These are phyloP conservation scores for Heterodera carotae DNA, from an alignment of 1,140 invertebrate genomes.

Conservation along the genomic window DNA sequence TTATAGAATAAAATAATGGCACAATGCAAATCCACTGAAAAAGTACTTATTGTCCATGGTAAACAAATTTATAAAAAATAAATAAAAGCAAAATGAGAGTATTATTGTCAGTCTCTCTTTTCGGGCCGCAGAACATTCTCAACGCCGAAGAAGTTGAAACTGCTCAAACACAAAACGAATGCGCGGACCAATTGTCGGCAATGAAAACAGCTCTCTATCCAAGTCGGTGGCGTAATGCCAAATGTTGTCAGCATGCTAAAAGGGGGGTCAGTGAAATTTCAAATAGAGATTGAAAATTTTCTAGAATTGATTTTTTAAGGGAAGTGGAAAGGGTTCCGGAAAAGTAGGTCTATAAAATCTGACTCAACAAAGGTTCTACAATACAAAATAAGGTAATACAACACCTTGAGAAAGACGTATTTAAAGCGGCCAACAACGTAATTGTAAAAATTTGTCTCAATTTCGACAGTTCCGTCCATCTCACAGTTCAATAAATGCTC, in stretches of 20 bases:
- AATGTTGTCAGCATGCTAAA: constrained; percentile 92
- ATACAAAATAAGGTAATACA: too few species aligned
- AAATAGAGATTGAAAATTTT: constrained; percentile 2
- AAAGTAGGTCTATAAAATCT: too few species aligned
- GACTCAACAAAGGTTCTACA: too few species aligned
- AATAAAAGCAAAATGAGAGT: too few species aligned
- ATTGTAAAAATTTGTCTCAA: constrained; percentile 72
- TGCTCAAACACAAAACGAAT: constrained; percentile 96
- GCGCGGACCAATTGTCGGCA: constrained; percentile 89
- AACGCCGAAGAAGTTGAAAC: constrained; percentile 76
- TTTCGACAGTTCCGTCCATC: constrained; percentile 86
- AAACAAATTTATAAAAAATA: too few species aligned
- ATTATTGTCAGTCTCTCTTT: background rate
- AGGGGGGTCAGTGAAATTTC: constrained; percentile 45
- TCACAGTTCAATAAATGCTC: constrained; percentile 91
- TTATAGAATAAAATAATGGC: too few species aligned
- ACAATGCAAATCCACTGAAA: too few species aligned
- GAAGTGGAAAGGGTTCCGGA: too few species aligned
- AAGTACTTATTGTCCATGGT: too few species aligned
- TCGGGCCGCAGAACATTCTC: too few species aligned
- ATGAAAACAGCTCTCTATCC: constrained; percentile 85
- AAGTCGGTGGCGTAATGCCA: constrained; percentile 91
- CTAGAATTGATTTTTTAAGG: too few species aligned
- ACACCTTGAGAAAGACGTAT: constrained; percentile 89
- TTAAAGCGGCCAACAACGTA: constrained; percentile 91